Evolutionary conservation across 2,888 invertebrate genomes (phyloP).

Genomic region (Encarsia formosa): DNA sequence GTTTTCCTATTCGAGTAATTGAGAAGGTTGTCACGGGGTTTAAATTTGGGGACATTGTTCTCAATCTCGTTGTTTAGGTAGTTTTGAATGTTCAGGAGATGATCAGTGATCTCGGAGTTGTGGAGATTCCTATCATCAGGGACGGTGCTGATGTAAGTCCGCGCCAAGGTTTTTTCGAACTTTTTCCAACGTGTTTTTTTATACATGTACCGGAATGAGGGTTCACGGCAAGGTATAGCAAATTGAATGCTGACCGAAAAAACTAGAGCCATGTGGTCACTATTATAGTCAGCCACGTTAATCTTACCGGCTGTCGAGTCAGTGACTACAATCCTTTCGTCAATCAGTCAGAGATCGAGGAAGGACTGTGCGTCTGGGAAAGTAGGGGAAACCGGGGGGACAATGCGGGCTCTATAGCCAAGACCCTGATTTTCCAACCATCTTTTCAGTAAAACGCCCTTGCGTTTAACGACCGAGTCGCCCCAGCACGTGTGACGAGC

Average conservation of each 20-base stretch:
- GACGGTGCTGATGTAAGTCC: not conserved
- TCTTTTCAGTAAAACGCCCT: constrained; percentile 7
- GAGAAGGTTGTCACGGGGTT: not conserved
- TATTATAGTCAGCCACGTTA: not conserved
- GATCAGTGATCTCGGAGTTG: not conserved
- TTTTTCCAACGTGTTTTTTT: constrained; percentile 19
- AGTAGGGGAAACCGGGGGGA: constrained; percentile 1
- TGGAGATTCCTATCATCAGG: not conserved
- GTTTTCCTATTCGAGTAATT: not conserved
- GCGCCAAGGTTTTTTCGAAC: constrained; percentile 1
- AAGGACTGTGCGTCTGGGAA: constrained; percentile 9
- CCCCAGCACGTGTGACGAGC: constrained; percentile 15
- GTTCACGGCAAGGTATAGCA: too few species aligned
- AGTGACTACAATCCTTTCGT: constrained; percentile 4
- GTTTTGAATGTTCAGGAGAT: not conserved
- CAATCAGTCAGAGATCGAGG: constrained; percentile 22
- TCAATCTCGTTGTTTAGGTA: not conserved
- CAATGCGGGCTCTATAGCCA: not conserved
- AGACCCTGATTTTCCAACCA: not conserved
- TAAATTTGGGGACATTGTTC: not conserved
- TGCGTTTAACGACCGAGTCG: constrained; percentile 4
- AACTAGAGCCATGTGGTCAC: constrained; percentile 9
- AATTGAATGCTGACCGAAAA: too few species aligned
- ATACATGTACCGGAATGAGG: not conserved
- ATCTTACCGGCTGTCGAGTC: not conserved